Conservation (phyloP, 2,113 vertebrate species). For the Oryctolagus cuniculus region mOryCun1.1 NC_091445.1:539501-540000, state of each 20-base stretch:
- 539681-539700: neutral
- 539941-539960: too few species aligned
- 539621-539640: neutral
- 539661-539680: neutral
- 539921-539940: conserved; percentile 9
- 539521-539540: too few species aligned
- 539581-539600: too few species aligned
- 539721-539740: neutral
- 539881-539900: neutral
- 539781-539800: neutral
- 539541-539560: too few species aligned
- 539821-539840: neutral
- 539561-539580: too few species aligned
- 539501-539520: too few species aligned
- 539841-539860: neutral
- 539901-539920: neutral
- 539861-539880: neutral
- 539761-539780: neutral
- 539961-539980: too few species aligned
- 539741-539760: neutral
- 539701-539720: neutral
- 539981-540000: neutral
- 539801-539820: neutral
- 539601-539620: too few species aligned
- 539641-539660: too few species aligned